phyloP scores from a whole-genome alignment of 1,140 invertebrate species.

The Dufourea novaeangliae region DNA sequence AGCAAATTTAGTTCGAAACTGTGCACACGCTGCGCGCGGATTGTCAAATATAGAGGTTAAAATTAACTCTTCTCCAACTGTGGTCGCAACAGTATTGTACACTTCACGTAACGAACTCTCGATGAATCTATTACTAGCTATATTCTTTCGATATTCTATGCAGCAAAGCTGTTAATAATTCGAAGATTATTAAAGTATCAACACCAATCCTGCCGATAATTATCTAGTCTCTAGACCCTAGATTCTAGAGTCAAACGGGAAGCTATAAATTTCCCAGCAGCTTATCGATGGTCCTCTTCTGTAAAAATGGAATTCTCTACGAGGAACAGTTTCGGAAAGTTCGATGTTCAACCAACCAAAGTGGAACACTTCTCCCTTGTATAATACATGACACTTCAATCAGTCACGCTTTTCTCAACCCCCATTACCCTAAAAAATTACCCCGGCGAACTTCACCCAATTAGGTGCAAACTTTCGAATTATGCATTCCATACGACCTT shows the following conservation, averaged over 20 bases:
- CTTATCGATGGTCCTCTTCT: too few species aligned
- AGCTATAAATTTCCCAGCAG: too few species aligned
- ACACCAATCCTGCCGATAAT: too few species aligned
- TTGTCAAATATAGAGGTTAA: not conserved
- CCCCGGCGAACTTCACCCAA: not conserved
- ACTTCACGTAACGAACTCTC: not conserved
- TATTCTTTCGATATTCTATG: not conserved
- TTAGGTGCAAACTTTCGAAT: not conserved
- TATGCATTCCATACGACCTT: not conserved
- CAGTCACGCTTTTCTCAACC: not conserved
- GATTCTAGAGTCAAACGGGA: too few species aligned
- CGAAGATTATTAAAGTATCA: too few species aligned
- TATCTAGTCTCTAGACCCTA: too few species aligned
- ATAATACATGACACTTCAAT: not conserved
- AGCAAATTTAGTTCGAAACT: constrained; percentile 6
- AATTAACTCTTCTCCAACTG: not conserved
- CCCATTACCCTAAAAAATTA: not conserved
- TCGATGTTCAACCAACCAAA: not conserved
- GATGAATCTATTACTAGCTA: not conserved
- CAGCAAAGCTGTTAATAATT: too few species aligned
- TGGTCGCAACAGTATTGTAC: not conserved
- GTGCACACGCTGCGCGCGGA: not conserved
- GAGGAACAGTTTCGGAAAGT: not conserved
- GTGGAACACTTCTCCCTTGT: too few species aligned
- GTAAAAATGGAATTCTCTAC: too few species aligned